A percentile compares a stretch with the other conserved stretches of the same genome.
Evolutionary conservation across 2,797 vertebrate species (phyloP).

Genomic region (Lutjanus argentimaculatus): DNA sequence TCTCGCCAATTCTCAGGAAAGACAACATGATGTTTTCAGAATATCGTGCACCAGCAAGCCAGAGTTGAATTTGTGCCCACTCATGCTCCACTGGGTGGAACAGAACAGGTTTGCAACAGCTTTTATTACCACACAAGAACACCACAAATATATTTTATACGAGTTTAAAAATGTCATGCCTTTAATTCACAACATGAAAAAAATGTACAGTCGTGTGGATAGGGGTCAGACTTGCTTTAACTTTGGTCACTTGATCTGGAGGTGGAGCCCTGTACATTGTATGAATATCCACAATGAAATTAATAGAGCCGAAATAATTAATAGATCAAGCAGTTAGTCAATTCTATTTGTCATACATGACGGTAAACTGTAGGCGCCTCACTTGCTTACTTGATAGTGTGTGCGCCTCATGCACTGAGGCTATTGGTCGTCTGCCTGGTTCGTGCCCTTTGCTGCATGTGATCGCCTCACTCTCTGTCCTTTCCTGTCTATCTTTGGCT

Average conservation of each 20-base stretch:
- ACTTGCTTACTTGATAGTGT: no score
- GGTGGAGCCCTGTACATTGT: background rate
- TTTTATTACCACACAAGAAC: constrained; percentile 35
- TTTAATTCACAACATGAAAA: background rate
- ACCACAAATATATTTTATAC: constrained; percentile 21
- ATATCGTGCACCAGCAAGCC: constrained; percentile 65
- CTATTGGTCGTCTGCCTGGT: no score
- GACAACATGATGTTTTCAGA: constrained; percentile 72
- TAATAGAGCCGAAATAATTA: background rate
- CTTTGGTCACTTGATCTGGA: constrained; percentile 1
- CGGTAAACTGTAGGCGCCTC: no score
- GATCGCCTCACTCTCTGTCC: no score
- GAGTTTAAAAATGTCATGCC: constrained; percentile 11
- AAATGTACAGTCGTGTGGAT: background rate
- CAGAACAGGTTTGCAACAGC: constrained; percentile 54
- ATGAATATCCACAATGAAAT: background rate
- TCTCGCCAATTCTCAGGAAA: constrained; percentile 73
- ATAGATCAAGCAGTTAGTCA: background rate
- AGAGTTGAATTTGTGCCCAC: constrained; percentile 62
- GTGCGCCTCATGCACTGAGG: no score
- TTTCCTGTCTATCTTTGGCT: no score
- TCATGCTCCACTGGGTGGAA: constrained; percentile 51
- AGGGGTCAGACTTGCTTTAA: background rate
- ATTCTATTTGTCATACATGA: background rate
- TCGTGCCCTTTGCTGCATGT: no score